Evolutionary conservation across 2,888 invertebrate genomes (phyloP), one percentile per base, ranked within the genome.

Genomic region (Sinopyrophorus schimmeli): DNA sequence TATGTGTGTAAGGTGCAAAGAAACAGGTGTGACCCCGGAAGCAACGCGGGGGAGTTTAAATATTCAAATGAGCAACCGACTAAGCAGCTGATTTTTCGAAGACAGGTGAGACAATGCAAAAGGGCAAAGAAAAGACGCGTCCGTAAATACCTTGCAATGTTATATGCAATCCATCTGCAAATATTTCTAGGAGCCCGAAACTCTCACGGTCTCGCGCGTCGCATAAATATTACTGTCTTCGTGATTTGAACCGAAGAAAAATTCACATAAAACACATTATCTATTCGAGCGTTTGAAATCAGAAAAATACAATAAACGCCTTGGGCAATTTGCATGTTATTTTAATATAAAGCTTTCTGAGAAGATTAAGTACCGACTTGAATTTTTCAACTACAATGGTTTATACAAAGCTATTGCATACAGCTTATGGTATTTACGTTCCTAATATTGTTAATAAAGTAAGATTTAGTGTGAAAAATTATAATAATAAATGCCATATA

Each of bases 41-140:
- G 51, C 47, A 46, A 49, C 51, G 58, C 57, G 59, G 62, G 62
- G 60, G 62, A 53, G 54, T 57, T 55, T 56, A 56, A 56, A 55
- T 61, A 62, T 62, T 62, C 57, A 62, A 62, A 62, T 61, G 59
- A 62, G 58, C 62, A 61, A 60, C 62, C 53, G 60, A 55, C 57
- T 54, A 52, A 58, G 61, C 61, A 61, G 61, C 61, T 61, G 61
- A 61, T 60, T 57, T 52, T 47, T 21, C 28, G 38, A 38, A 50
- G 60, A 61, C 61, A 61, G 61, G 61, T 61, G 61, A 58, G 50
- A 57, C 53, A 43, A 54, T 52, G 44, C 48, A 37, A 42, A 40
- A 43, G 35, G 34, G 30, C 15, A 6, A 27, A 30, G 38, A 49
- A 46, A 32, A 40, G 20, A 31, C 28, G 35, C 11, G 27, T 27